Conservation (phyloP, 1,140 invertebrate species). For the Hyphantria cunea region DNA sequence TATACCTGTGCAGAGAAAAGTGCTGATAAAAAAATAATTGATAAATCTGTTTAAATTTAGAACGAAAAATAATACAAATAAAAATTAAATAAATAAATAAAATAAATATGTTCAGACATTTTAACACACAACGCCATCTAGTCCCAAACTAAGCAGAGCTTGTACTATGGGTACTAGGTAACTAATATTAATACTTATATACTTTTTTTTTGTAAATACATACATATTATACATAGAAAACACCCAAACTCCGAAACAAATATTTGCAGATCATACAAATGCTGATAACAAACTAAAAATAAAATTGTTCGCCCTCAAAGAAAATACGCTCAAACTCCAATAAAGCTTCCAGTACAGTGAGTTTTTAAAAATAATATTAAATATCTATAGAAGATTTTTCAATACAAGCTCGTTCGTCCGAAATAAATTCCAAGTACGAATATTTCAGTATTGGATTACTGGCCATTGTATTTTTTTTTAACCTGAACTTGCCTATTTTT, state of each 20-base stretch:
- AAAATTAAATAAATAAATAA: background rate
- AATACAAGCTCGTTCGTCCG: conserved; percentile 13
- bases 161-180: too few species aligned
- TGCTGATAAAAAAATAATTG: too few species aligned
- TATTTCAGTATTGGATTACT: conserved; percentile 22
- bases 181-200: too few species aligned
- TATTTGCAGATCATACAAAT: too few species aligned
- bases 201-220: too few species aligned
- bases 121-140: too few species aligned
- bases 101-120: too few species aligned
- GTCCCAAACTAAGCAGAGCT: too few species aligned
- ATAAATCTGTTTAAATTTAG: background rate
- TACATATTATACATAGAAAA: too few species aligned
- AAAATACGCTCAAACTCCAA: conserved; percentile 1
- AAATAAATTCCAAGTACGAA: conserved; percentile 13
- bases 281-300: background rate
- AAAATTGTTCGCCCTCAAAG: background rate
- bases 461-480: conserved; percentile 5
- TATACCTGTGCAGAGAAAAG: too few species aligned
- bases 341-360: conserved; percentile 9
- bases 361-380: conserved; percentile 14
- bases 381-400: conserved; percentile 18
- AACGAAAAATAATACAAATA: background rate
- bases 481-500: background rate
- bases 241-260: too few species aligned